Evolutionary conservation across 2,888 invertebrate genomes (phyloP).

Genomic region (Plagodis pulveraria): DNA sequence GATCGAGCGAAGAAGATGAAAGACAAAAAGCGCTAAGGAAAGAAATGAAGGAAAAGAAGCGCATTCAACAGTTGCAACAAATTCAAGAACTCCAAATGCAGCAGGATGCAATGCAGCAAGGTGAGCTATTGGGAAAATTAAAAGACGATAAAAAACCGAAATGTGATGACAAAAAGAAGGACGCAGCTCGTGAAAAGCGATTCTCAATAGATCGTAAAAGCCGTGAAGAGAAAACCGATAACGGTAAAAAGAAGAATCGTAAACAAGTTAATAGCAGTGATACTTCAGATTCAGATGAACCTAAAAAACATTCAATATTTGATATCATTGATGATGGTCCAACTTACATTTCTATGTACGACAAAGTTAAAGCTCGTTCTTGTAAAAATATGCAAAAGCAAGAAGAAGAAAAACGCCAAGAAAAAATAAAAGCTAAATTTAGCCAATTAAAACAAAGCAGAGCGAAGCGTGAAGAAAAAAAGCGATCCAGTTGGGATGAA

Average conservation of each 20-base stretch:
- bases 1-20: slow-evolving; percentile 86
- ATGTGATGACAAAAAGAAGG: slow-evolving; percentile 77
- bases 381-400: slow-evolving; percentile 97
- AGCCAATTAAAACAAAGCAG: slow-evolving; percentile 94
- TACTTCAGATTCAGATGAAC: slow-evolving; percentile 91
- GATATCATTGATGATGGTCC: slow-evolving; percentile 95
- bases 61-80: slow-evolving; percentile 79
- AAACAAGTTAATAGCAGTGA: slow-evolving; percentile 85
- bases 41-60: slow-evolving; percentile 84
- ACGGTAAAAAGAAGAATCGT: slow-evolving; percentile 71
- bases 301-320: slow-evolving; percentile 95
- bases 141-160: slow-evolving; percentile 76
- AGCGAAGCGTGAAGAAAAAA: slow-evolving; percentile 95
- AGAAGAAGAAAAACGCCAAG: slow-evolving; percentile 93
- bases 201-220: slow-evolving; percentile 81
- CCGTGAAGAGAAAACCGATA: slow-evolving; percentile 75
- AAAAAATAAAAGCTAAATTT: slow-evolving; percentile 95
- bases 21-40: slow-evolving; percentile 81
- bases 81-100: slow-evolving; percentile 81
- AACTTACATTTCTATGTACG: slow-evolving; percentile 98
- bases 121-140: slow-evolving; percentile 65
- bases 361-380: slow-evolving; percentile 97
- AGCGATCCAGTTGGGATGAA: slow-evolving; percentile 95
- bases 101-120: slow-evolving; percentile 73
- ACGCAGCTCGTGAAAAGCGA: slow-evolving; percentile 74